Evolutionary conservation across 64 coral and sea anemone species (phyloP), one percentile per base, ranked within the genome.

Genomic region (Astreopora myriophthalma): DNA sequence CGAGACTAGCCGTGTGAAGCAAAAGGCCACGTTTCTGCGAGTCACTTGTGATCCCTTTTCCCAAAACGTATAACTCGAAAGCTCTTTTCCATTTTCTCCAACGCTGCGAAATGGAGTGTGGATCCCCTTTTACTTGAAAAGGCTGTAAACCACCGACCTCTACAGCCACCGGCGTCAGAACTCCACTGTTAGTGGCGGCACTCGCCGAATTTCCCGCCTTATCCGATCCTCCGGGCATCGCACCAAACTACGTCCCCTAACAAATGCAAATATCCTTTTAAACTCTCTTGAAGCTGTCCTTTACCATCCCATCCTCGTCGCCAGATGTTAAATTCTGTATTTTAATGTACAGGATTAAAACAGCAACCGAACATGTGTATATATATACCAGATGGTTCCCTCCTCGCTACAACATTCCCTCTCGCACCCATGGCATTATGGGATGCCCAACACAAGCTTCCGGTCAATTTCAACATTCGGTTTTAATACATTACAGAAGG

Each of bases 51-150:
- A 85, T 34, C 63, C 58, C 81, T 67, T 85, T 68, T 36, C 24
- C 60, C 64, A 69, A 12, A 13, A 85, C 35, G 64, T 85, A 67
- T 35, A 85, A 69, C n/a, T 85, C 37, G 31, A 67, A 85, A 24
- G 82, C 32, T 40, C 82, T 7, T 37, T 69, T 85, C 48, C 12
- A 83, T 63, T 61, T 84, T 33, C 58, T 84, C 62, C 62, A 86
- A 27, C 52, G 9, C 31, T 24, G 64, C 48, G 84, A 29, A 27
- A 86, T 26, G 10, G 60, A 68, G 26, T 61, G 37, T 36, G 84
- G 67, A 1, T 86, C 84, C 42, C 62, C 62, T 23, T 66, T 66
- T 22, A 66, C 62, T 66, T 66, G 20, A 66, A 66, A 66, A 23
- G n/a, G 62, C 62, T 66, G 25, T 25, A 66, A 66, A 66, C 62